Base-by-base conservation (phyloP, 2,797 vertebrate genomes). In the Takifugu ocellatus region DNA sequence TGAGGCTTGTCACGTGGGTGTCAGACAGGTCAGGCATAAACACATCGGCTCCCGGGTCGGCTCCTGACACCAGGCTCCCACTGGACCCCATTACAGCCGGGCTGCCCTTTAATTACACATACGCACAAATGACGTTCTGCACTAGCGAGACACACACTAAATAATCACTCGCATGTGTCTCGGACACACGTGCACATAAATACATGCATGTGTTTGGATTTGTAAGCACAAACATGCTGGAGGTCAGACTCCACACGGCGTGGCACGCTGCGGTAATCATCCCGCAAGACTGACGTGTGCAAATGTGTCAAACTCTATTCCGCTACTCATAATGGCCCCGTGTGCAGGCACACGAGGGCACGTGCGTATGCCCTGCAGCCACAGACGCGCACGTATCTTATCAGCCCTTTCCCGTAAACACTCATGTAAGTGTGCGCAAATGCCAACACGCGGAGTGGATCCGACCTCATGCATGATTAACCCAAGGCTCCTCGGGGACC, bases 51-150 rank as follows among this genome's bases (percentile, higher is more conserved):
- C 51, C 24, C 59, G 75, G 68, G 70, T 65, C 51, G 66, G 81
- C 66, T 80, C 68, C 46, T 44, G 46, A 74, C 77, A 54, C 61
- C 21, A 58, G 59, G 54, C 71, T 91, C 90, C 89, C 90, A 78
- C 77, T 64, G 87, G 90, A 90, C 75, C 87, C 88, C 81, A 90
- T 91, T 91, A 92, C 83, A 75, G 81, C 64, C 55, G 81, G 80
- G 72, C 72, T 84, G 75, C 72, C 78, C 60, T 76, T 79, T 84
- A 84, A 85, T 87, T 82, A 74, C 73, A 73, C 76, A 68, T 21
- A 54, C 62, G 72, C 62, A 84, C 52, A 64, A 54, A 77, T 29
- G 42, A 63, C 72, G 49, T 54, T 56, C 50, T 70, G 56, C 58
- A 59, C 54, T 45, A 52, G 31, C 54, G 59, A 54, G 62, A 73